Percentiles rank a stretch among this genome's conserved stretches.
Evolutionary conservation across 1,140 invertebrate genomes (phyloP).

Genomic region (Tetramorium alpestre): DNA sequence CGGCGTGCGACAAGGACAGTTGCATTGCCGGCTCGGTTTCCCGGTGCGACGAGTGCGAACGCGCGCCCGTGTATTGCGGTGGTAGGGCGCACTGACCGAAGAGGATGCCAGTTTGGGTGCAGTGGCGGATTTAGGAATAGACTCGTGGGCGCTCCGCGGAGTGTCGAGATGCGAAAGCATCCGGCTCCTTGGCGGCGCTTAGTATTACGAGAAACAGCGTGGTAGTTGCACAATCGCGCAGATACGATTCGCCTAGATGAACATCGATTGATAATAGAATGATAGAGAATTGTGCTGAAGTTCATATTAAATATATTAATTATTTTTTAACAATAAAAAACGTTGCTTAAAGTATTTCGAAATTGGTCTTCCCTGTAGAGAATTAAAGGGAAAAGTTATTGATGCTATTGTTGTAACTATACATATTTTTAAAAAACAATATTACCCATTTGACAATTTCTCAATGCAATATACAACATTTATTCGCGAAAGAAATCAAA

Average conservation of each 20-base stretch:
- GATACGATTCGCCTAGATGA: background rate
- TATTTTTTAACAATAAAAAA: background rate
- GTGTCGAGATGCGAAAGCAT: background rate
- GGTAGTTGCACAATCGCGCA: background rate
- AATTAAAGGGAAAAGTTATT: background rate
- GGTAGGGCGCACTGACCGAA: slow-evolving; percentile 62
- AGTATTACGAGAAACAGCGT: background rate
- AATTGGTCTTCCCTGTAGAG: background rate
- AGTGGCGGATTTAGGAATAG: slow-evolving; percentile 52
- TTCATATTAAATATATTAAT: background rate
- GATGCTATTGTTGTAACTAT: background rate
- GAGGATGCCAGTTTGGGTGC: slow-evolving; percentile 53
- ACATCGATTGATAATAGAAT: background rate
- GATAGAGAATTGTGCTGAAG: background rate
- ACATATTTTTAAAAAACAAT: too few species aligned
- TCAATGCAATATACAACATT: background rate
- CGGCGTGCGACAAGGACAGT: slow-evolving; percentile 71
- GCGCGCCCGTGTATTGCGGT: background rate
- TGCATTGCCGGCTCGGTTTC: slow-evolving; percentile 57
- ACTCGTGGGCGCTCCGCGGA: background rate
- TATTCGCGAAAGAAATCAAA: background rate
- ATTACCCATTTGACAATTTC: background rate
- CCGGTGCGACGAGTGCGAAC: slow-evolving; percentile 69
- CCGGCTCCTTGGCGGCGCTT: background rate
- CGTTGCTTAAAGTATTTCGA: background rate